Conservation (phyloP, 2,113 vertebrate species). For the Cricetomys ansorgei region DNA sequence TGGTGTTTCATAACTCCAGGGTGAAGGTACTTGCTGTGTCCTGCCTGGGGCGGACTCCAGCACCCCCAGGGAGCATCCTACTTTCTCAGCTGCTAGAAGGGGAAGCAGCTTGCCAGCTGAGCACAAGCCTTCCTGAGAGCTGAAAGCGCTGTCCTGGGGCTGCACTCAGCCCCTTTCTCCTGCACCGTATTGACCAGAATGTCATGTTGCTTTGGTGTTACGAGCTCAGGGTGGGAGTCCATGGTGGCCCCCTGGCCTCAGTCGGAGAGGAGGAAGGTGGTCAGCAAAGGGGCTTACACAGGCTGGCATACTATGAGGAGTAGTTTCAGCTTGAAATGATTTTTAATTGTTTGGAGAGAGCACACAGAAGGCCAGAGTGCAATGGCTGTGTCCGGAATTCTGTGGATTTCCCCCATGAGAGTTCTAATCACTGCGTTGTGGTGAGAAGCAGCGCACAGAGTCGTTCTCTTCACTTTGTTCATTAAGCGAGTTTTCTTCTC, state of each 20-base stretch:
- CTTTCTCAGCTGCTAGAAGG: neutral
- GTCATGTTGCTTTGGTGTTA: rapidly evolving
- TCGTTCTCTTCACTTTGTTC: neutral
- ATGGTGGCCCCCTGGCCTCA: neutral
- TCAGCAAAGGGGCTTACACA: rapidly evolving
- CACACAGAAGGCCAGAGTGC: neutral
- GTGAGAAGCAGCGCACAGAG: neutral
- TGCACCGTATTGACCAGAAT: neutral
- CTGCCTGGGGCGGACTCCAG: neutral
- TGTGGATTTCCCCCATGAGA: neutral
- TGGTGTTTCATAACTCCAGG: neutral
- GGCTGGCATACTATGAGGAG: neutral
- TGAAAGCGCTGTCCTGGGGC: neutral
- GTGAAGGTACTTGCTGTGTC: neutral
- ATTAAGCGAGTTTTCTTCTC: slow-evolving; percentile 11
- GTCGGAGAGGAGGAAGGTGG: rapidly evolving
- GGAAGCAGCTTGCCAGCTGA: neutral
- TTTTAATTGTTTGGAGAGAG: neutral
- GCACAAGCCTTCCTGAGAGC: neutral
- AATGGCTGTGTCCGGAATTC: neutral
- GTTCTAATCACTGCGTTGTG: neutral
- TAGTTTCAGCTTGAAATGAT: neutral
- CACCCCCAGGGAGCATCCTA: neutral
- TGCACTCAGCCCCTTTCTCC: neutral
- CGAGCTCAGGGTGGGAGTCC: neutral